These are phyloP conservation scores for Eulemur coronatus DNA, from an alignment of 2,797 vertebrate genomes.

Conservation along the genomic window DNA sequence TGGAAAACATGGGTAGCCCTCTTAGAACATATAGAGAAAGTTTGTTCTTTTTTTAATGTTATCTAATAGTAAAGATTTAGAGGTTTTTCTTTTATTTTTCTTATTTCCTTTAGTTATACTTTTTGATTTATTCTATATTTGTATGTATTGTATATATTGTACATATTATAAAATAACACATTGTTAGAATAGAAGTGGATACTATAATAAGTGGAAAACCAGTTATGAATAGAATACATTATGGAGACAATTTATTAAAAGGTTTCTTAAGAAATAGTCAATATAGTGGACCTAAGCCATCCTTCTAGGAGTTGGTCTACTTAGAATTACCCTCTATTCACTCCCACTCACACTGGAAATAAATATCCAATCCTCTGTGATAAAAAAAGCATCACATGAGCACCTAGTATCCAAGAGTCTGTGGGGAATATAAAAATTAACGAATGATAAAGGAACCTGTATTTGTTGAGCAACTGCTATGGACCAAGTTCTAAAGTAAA, in stretches of 20 bases:
- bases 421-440: not conserved
- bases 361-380: not conserved
- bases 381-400: not conserved
- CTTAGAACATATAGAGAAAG: not conserved
- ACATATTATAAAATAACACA: not conserved
- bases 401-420: not conserved
- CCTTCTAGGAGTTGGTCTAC: not conserved
- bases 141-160: not conserved
- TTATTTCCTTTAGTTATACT: conserved; percentile 3
- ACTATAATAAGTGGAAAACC: not conserved
- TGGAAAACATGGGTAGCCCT: not conserved
- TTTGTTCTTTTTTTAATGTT: not conserved
- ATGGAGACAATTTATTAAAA: not conserved
- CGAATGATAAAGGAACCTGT: not conserved
- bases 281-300: not conserved
- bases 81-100: not conserved
- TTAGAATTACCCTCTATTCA: not conserved
- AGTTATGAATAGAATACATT: not conserved
- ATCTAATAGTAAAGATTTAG: not conserved
- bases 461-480: not conserved
- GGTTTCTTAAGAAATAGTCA: conserved; percentile 26
- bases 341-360: not conserved
- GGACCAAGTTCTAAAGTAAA: not conserved
- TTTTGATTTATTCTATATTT: not conserved
- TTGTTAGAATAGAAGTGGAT: not conserved